phyloP scores from a whole-genome alignment of 2,888 invertebrate genomes.

The Amiota minor region DNA sequence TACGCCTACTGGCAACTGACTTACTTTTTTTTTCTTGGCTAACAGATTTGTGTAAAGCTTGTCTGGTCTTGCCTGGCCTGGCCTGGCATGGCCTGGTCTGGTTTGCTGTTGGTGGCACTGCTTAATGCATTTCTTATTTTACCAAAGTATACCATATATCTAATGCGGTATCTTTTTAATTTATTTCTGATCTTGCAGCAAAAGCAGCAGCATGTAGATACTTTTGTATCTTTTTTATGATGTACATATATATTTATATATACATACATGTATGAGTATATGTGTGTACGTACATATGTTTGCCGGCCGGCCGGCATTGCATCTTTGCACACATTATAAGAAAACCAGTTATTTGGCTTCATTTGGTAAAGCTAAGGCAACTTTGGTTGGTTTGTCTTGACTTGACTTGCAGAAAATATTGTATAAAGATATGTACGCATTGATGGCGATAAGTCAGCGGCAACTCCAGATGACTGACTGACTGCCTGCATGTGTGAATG shows the following conservation, averaged over 20 bases:
- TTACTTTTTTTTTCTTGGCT: constrained; percentile 49
- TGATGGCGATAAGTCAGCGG: not conserved
- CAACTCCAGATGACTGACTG: not conserved
- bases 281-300: constrained; percentile 1
- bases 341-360: constrained; percentile 44
- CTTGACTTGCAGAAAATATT: not conserved
- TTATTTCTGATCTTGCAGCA: constrained; percentile 54
- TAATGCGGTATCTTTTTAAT: constrained; percentile 63
- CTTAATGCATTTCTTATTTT: constrained; percentile 53
- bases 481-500: no score
- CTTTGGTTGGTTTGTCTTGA: not conserved
- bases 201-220: constrained; percentile 4
- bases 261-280: constrained; percentile 36
- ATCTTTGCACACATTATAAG: constrained; percentile 17
- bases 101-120: not conserved
- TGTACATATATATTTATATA: constrained; percentile 12
- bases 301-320: constrained; percentile 51
- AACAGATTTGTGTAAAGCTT: constrained; percentile 21
- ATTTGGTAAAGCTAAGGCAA: constrained; percentile 4
- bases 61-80: constrained; percentile 32
- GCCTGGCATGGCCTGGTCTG: not conserved
- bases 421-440: not conserved
- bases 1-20: constrained; percentile 52
- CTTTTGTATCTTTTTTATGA: not conserved
- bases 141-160: constrained; percentile 47